Base-by-base conservation (phyloP, 2,113 vertebrate species). In the Bothrops jararaca region DNA sequence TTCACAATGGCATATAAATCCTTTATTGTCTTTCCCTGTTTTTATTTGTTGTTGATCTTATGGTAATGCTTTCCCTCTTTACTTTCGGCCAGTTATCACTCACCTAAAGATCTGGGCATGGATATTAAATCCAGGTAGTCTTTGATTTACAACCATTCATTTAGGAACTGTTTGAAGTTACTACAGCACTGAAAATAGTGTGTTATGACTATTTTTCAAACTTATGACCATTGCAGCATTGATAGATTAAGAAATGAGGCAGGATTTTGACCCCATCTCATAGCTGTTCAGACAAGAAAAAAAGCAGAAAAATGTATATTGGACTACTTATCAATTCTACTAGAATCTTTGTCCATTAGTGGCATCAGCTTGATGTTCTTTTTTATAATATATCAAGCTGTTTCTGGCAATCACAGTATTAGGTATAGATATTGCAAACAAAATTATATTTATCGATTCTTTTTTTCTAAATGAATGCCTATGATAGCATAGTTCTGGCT, bases 11-110 rank as follows among this genome's bases (percentile, higher is more conserved):
- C 0, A 0, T 39, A 1, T 85, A 18, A 57, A 48, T 12, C 0
- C 58, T 64, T 92, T 93, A 6, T 85, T 34, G 50, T 58, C n/a
- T 9, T 50, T 53, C 64, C 90, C 88, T 91, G 91, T 64, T 92
- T 56, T 93, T 5, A 18, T n/a, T 69, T n/a, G 11, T n/a, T 29
- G 26, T 29, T 60, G 58, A 0, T 54, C 42, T 26, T 93, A 64
- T 42, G 34, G 50, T 39, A 89, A 89, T n/a, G n/a, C 39, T 92
- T 23, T 91, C 69, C 34, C 56, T 89, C 8, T 48, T 91, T 69
- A 7, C 86, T 93, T n/a, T 69, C 8, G 39, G 34, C 18, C 23
- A 86, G 29, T 92, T 93, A 64, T 92, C 10, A 15, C 29, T 64
- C 24, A 50, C 29, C 60, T 88, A 52, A 8, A 42, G 89, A 90